phyloP scores from a whole-genome alignment of 2,888 invertebrate species.

The Prosopocoilus inquinatus region DNA sequence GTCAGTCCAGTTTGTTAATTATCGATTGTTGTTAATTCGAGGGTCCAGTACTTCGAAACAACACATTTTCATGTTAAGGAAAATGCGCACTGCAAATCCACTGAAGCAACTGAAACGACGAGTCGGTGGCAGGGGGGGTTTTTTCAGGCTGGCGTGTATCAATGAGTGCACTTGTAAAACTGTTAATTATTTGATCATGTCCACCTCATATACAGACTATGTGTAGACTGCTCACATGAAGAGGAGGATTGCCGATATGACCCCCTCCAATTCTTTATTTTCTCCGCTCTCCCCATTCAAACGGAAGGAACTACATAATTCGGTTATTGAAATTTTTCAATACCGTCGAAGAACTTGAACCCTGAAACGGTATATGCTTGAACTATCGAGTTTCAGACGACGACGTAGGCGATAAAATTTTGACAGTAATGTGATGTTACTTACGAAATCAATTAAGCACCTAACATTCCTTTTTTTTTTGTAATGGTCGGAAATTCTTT shows the following conservation, averaged over 20 bases:
- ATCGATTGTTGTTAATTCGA: constrained; percentile 13
- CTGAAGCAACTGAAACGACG: not conserved
- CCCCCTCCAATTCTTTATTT: constrained; percentile 35
- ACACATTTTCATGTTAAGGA: constrained; percentile 2
- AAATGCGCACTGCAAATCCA: constrained; percentile 1
- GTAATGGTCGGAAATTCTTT: too few species aligned
- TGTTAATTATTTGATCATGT: constrained; percentile 35
- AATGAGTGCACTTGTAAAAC: constrained; percentile 23
- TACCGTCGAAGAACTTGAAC: too few species aligned
- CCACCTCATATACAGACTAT: constrained; percentile 35
- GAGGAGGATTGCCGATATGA: constrained; percentile 33
- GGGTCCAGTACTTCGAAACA: constrained; percentile 10
- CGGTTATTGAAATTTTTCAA: constrained; percentile 14
- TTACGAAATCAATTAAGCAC: too few species aligned
- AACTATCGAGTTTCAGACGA: too few species aligned
- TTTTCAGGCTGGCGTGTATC: not conserved
- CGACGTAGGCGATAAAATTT: too few species aligned
- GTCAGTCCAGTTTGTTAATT: constrained; percentile 3
- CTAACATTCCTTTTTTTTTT: too few species aligned
- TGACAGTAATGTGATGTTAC: too few species aligned
- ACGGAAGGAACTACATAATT: constrained; percentile 18
- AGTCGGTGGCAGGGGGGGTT: not conserved
- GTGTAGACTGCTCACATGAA: constrained; percentile 35
- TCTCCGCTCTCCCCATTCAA: constrained; percentile 27
- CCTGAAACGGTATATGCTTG: too few species aligned